These are phyloP conservation scores for Erpetoichthys calabaricus DNA, from an alignment of 2,797 vertebrate genomes.

Conservation along the genomic window DNA sequence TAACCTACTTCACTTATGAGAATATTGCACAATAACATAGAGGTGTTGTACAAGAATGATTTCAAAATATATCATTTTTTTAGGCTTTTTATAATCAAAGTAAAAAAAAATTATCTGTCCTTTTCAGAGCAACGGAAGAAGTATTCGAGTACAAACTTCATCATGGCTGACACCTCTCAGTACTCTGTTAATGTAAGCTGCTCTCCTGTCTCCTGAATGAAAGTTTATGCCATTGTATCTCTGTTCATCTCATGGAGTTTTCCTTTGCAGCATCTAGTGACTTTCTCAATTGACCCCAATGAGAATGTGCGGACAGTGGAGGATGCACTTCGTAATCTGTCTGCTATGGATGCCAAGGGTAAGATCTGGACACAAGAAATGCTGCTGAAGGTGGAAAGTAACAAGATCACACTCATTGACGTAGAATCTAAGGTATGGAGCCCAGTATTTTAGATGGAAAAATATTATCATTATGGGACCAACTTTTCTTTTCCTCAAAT, in stretches of 20 bases:
- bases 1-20: too few species aligned
- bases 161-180: slow-evolving; percentile 50
- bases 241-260: too few species aligned
- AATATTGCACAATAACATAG: too few species aligned
- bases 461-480: too few species aligned
- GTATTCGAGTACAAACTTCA: slow-evolving; percentile 20
- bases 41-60: too few species aligned
- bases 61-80: too few species aligned
- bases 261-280: slow-evolving; percentile 65
- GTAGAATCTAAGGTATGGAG: slow-evolving; percentile 30
- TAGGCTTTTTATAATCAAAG: too few species aligned
- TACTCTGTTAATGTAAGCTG: slow-evolving; percentile 65
- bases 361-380: slow-evolving; percentile 69
- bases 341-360: slow-evolving; percentile 47
- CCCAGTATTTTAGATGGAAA: too few species aligned
- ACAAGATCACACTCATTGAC: slow-evolving; percentile 31
- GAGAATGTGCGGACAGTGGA: slow-evolving; percentile 57
- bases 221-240: not conserved
- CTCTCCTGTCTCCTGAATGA: not conserved
- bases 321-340: slow-evolving; percentile 55
- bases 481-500: too few species aligned
- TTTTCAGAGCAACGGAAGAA: slow-evolving; percentile 37
- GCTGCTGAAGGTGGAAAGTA: slow-evolving; percentile 38
- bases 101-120: too few species aligned
- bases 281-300: slow-evolving; percentile 58